Percentiles rank a stretch among this genome's conserved stretches.
Evolutionary conservation across 2,888 invertebrate genomes (phyloP).

Genomic region (Sericinus montela): DNA sequence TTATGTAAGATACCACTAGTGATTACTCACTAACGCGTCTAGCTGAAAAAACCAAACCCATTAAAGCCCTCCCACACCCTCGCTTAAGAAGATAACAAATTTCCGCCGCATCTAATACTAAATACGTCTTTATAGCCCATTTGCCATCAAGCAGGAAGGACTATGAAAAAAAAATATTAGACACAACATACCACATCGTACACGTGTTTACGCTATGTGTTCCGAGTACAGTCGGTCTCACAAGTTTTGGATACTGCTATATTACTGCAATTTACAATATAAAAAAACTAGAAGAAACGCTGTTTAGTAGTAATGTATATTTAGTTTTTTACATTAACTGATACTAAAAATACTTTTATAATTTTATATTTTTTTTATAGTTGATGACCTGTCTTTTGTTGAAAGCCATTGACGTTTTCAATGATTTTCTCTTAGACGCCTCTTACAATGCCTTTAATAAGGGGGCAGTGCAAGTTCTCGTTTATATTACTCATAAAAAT

Average conservation of each 20-base stretch:
- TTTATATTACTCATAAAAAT: no score
- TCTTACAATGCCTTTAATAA: no score
- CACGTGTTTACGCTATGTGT: slow-evolving; percentile 10
- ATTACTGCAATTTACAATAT: no score
- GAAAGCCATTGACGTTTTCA: no score
- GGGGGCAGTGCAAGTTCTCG: no score
- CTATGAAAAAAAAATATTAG: slow-evolving; percentile 7
- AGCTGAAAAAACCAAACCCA: not conserved
- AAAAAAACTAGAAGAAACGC: no score
- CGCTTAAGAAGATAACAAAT: slow-evolving; percentile 3
- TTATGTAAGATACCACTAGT: not conserved
- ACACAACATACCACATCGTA: slow-evolving; percentile 1
- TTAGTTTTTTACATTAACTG: no score
- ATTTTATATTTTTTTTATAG: no score
- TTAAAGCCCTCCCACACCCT: not conserved
- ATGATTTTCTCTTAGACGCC: no score
- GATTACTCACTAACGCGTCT: not conserved
- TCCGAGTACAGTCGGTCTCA: slow-evolving; percentile 3
- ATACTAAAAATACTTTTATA: no score
- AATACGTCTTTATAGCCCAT: slow-evolving; percentile 14
- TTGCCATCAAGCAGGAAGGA: slow-evolving; percentile 7
- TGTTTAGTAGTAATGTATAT: no score
- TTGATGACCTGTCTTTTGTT: no score
- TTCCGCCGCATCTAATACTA: slow-evolving; percentile 9
- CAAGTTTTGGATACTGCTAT: not conserved